Evolutionary conservation across 2,113 vertebrate species (phyloP).

Genomic region (Struthio camelus): DNA sequence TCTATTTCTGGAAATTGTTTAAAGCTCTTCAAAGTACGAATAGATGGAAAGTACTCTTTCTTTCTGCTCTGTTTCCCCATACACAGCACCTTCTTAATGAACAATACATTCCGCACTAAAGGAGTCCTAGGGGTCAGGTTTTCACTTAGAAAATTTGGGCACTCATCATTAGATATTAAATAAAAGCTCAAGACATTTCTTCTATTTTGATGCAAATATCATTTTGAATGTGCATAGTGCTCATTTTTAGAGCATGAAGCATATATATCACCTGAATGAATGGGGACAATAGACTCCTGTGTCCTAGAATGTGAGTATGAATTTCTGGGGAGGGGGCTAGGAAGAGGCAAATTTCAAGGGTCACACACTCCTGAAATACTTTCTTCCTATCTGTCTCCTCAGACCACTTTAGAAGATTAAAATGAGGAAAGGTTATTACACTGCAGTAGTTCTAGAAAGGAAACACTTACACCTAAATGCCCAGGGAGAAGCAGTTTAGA

Average conservation of each 20-base stretch:
- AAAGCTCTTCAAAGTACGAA: constrained; percentile 54
- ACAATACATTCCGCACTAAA: constrained; percentile 3
- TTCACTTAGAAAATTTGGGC: constrained; percentile 17
- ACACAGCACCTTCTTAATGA: constrained; percentile 2
- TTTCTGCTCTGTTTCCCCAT: constrained; percentile 28
- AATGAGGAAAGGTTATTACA: not conserved
- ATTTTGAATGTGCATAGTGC: constrained; percentile 27
- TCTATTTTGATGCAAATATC: constrained; percentile 58
- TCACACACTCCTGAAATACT: constrained; percentile 16
- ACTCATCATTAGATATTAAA: constrained; percentile 39
- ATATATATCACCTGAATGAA: constrained; percentile 36
- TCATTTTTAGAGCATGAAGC: constrained; percentile 52
- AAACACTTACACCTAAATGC: not conserved
- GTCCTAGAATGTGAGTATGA: constrained; percentile 15
- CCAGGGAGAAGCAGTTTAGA: not conserved
- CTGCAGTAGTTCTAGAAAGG: not conserved
- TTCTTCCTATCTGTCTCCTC: not conserved
- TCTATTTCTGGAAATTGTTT: constrained; percentile 65
- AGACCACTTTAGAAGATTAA: not conserved
- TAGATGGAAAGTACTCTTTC: constrained; percentile 51
- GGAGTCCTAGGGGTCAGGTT: constrained; percentile 16
- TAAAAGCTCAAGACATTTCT: constrained; percentile 18
- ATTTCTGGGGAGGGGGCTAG: constrained; percentile 24
- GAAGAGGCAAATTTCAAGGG: constrained; percentile 52
- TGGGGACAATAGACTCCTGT: constrained; percentile 36